Evolutionary conservation across 2,888 invertebrate species (phyloP).

Genomic region (Polietes domitor): DNA sequence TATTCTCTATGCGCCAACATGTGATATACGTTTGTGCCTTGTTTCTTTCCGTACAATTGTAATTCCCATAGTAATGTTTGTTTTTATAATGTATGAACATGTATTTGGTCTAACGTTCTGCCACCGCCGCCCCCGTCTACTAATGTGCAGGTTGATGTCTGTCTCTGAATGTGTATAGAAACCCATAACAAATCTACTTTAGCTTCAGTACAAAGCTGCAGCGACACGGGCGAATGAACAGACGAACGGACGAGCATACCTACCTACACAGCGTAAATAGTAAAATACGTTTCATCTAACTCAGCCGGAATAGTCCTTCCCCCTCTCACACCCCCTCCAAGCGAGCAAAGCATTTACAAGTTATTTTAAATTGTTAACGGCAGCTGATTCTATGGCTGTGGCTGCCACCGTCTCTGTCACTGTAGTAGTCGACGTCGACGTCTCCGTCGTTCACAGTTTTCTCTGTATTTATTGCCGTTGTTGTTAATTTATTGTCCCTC

Average conservation of each 20-base stretch:
- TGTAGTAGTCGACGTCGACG: slow-evolving; percentile 9
- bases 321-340: not conserved
- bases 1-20: not conserved
- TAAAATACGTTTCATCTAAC: not conserved
- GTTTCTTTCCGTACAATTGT: slow-evolving; percentile 18
- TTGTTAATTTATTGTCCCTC: slow-evolving; percentile 50
- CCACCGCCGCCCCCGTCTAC: not conserved
- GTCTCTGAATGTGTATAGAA: not conserved
- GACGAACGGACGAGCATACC: not conserved
- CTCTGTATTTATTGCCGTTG: slow-evolving; percentile 15
- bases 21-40: not conserved
- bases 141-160: not conserved
- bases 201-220: not conserved
- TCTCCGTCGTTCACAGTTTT: not conserved
- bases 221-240: not conserved
- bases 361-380: slow-evolving; percentile 11
- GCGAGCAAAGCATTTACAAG: not conserved
- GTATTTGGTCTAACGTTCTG: not conserved
- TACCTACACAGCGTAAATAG: not conserved
- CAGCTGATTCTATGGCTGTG: not conserved
- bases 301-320: not conserved
- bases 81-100: slow-evolving; percentile 27
- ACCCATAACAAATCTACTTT: slow-evolving; percentile 17
- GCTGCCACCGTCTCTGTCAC: no score
- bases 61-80: slow-evolving; percentile 40